Evolutionary conservation across 2,113 vertebrate genomes (phyloP).

Genomic region (Stomatorhinus ivindoensis): DNA sequence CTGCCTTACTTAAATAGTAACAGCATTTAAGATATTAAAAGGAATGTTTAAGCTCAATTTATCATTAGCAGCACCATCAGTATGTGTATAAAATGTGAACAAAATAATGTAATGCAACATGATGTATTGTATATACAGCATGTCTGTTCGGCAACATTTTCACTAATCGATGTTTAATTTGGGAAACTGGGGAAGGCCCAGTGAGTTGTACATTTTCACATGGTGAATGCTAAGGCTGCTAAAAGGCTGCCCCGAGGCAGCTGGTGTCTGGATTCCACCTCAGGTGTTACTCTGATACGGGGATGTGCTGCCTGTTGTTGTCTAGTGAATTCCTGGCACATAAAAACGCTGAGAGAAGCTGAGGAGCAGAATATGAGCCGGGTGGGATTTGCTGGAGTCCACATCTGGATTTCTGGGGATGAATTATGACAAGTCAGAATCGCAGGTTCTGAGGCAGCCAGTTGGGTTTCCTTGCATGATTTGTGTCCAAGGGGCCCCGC

Average conservation of each 20-base stretch:
- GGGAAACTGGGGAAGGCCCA: not conserved
- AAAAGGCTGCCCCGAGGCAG: not conserved
- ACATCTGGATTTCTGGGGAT: conserved; percentile 9
- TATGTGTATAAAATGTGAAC: not conserved
- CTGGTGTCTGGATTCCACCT: not conserved
- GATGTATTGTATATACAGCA: not conserved
- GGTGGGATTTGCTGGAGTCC: not conserved
- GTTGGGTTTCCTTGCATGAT: not conserved
- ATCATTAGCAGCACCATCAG: not conserved
- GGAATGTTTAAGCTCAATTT: not conserved
- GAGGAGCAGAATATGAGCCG: not conserved
- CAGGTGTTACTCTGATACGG: not conserved
- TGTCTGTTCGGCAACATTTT: not conserved
- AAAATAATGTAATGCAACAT: not conserved
- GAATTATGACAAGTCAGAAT: not conserved
- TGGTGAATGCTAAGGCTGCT: not conserved
- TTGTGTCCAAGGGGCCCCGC: not conserved
- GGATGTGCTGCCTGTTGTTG: not conserved
- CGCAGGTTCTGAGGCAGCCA: not conserved
- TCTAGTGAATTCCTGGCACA: not conserved
- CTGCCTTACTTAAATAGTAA: not conserved
- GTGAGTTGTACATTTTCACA: not conserved
- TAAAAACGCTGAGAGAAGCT: not conserved
- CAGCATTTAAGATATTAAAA: not conserved
- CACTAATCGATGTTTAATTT: not conserved